phyloP scores from a whole-genome alignment of 2,888 invertebrate species.

The Ophioninae sp. region DNA sequence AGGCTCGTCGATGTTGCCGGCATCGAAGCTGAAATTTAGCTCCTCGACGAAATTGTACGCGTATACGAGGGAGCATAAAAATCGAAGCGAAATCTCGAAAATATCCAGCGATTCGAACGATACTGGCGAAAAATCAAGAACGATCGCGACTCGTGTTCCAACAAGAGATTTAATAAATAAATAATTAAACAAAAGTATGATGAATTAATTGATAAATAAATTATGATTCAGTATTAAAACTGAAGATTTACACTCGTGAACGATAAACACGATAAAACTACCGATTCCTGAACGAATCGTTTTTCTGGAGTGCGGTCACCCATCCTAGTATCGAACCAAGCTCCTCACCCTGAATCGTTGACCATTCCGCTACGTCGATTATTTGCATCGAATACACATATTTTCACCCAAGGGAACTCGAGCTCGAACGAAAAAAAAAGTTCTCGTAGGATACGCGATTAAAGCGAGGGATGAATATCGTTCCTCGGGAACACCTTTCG shows the following conservation, averaged over 20 bases:
- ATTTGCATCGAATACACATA: neutral
- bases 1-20: neutral
- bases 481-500: neutral
- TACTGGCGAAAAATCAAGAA: neutral
- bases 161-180: too few relatives aligned
- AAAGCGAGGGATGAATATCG: neutral
- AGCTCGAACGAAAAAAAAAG: neutral
- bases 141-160: neutral
- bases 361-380: neutral
- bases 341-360: neutral
- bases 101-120: neutral
- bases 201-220: too few relatives aligned
- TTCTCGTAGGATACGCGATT: slow-evolving; percentile 5
- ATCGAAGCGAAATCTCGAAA: neutral
- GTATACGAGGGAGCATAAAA: neutral
- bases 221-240: too few relatives aligned
- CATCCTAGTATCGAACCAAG: neutral
- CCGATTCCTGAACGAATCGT: neutral
- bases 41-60: neutral
- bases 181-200: too few relatives aligned
- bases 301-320: neutral
- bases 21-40: neutral
- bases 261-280: neutral
- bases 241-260: neutral
- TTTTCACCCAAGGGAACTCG: neutral